A percentile compares a stretch with the other conserved stretches of the same genome.
Conservation (phyloP, 2,888 invertebrate species). For the Aporophyla lueneburgensis region DNA sequence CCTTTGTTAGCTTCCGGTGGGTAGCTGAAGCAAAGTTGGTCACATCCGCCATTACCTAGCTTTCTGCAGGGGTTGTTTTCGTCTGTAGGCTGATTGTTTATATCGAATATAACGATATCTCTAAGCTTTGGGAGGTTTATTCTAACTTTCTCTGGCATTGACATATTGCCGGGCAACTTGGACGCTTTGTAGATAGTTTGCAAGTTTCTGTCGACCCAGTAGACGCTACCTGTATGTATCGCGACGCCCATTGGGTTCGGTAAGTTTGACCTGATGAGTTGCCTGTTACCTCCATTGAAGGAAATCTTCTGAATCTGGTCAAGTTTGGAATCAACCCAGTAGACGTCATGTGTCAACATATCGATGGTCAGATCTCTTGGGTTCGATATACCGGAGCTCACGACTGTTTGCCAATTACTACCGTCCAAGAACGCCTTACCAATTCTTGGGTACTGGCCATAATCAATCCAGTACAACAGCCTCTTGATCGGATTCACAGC, state of each 20-base stretch:
- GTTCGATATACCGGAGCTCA: constrained; percentile 97
- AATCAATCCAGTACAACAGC: constrained; percentile 99
- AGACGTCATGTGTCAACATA: constrained; percentile 98
- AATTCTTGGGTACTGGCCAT: constrained; percentile 98
- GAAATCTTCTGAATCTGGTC: constrained; percentile 98
- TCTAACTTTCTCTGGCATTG: constrained; percentile 93
- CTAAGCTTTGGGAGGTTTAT: constrained; percentile 96
- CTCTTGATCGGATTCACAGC: constrained; percentile 99
- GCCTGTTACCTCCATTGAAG: constrained; percentile 95
- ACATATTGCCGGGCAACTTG: constrained; percentile 94
- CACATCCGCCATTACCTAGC: constrained; percentile 95
- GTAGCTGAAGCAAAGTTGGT: constrained; percentile 98
- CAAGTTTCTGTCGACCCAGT: constrained; percentile 98
- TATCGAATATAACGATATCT: constrained; percentile 97
- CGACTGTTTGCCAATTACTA: constrained; percentile 95
- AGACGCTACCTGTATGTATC: constrained; percentile 95
- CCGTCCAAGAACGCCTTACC: constrained; percentile 97
- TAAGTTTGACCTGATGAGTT: constrained; percentile 95
- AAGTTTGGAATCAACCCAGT: constrained; percentile 98
- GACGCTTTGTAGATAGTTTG: constrained; percentile 95
- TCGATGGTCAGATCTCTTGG: constrained; percentile 98
- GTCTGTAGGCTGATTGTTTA: constrained; percentile 96
- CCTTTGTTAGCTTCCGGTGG: constrained; percentile 92
- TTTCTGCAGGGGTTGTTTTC: constrained; percentile 95
- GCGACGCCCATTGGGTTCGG: constrained; percentile 99